Conservation (phyloP, 2,888 invertebrate genomes). For the Heliconius charithonia region DNA sequence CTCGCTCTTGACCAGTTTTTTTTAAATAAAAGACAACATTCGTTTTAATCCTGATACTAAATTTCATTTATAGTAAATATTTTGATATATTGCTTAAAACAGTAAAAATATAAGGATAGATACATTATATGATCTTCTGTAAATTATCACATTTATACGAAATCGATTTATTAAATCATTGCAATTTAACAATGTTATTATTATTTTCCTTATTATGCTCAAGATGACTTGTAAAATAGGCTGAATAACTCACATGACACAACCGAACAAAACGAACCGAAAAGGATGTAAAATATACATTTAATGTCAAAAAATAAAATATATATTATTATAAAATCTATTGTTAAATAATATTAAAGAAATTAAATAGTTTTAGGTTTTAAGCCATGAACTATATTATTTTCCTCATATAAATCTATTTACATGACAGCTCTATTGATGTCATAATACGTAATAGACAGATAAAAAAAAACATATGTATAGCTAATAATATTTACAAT, state of each 20-base stretch:
- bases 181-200: not conserved
- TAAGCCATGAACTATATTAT: not conserved
- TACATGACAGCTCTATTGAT: conserved; percentile 8
- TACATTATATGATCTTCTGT: not conserved
- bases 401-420: not conserved
- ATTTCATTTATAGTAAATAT: not conserved
- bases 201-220: conserved; percentile 11
- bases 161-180: not conserved
- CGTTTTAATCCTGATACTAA: not conserved
- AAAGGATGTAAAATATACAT: not conserved
- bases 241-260: not conserved
- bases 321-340: not conserved
- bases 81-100: not conserved
- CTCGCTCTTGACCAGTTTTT: not conserved
- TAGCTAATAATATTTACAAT: not conserved
- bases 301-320: not conserved
- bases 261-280: not conserved
- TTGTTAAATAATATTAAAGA: not conserved
- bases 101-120: not conserved
- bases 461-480: not conserved
- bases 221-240: conserved; percentile 2
- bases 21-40: not conserved
- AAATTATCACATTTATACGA: no score
- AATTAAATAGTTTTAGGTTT: not conserved
- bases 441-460: conserved; percentile 4